Base-by-base conservation (phyloP, 1,140 invertebrate species). In the Panulirus ornatus region DNA sequence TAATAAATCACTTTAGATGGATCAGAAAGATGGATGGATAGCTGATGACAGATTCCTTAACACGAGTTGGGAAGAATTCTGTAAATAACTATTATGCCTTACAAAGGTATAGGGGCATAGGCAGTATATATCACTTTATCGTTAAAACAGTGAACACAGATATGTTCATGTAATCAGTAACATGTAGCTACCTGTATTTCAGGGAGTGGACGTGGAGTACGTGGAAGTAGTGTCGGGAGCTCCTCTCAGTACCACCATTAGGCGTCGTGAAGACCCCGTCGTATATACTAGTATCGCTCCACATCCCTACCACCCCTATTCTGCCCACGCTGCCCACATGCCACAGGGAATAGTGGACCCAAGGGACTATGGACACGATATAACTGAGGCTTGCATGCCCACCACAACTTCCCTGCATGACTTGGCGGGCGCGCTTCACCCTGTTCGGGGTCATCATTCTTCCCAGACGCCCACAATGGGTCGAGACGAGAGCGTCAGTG, bases 351-450 rank as follows among this genome's bases (percentile, higher is more conserved):
- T 79, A 27, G 22, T 40, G 38, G 76, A 40, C 40, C 75, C 85
- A 8, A 19, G 75, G 8, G 85, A 79, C 54, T 22, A 36, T n/a
- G 85, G 58, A 0, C 75, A 54, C 38, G 38, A 66, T 2, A 40
- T 63, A 22, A 22, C 76, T 34, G 75, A 79, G 6, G 30, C n/a
- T 38, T 79, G 85, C 58, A 66, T 88, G 75, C 36, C 54, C 22
- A 66, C 51, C 75, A 79, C 75, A 16, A 79, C 75, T n/a, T 88
- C 85, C 36, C 75, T 88, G 75, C 85, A 88, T 79, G 85, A 88
- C 76, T 27, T 88, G 76, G 85, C 85, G 14, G 85, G 85, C 40
- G 85, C 47, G 38, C 19, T 88, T 40, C 75, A 79, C 36, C 76
- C 85, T 38, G 54, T 70, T 27, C 85, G 76, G 16, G 75, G 85